These are phyloP conservation scores for Notoglanidium macrostoma DNA, from an alignment of 2,797 vertebrate genomes.

Conservation along the genomic window DNA sequence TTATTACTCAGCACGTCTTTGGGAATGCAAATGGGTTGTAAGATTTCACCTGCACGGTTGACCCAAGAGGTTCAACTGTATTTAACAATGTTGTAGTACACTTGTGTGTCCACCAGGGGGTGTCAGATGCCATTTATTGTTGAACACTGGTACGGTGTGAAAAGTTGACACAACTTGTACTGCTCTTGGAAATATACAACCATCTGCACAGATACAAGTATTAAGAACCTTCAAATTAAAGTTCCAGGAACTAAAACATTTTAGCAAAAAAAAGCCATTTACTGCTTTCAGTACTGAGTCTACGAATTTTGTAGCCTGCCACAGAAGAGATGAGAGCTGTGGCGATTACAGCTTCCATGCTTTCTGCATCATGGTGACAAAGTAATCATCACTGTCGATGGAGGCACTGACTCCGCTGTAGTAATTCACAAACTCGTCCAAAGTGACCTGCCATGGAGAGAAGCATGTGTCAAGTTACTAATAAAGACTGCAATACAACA, in stretches of 20 bases:
- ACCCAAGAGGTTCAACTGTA: background rate
- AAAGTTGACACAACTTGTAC: background rate
- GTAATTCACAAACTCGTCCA: slow-evolving; percentile 77
- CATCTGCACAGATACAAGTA: background rate
- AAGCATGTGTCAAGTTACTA: background rate
- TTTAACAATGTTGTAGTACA: background rate
- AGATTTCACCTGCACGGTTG: too few species aligned
- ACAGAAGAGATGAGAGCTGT: background rate
- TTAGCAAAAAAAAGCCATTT: background rate
- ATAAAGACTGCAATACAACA: background rate
- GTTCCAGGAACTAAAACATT: background rate
- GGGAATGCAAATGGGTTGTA: background rate
- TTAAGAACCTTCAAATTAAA: background rate
- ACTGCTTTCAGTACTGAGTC: background rate
- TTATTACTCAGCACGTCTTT: background rate
- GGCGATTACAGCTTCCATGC: slow-evolving; percentile 63
- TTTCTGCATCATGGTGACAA: slow-evolving; percentile 66
- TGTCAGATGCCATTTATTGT: background rate
- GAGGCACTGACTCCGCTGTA: slow-evolving; percentile 76
- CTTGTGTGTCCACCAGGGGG: slow-evolving; percentile 8
- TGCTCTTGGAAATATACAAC: background rate
- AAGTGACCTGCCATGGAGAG: slow-evolving; percentile 68
- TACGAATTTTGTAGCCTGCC: background rate
- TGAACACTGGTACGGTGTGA: background rate
- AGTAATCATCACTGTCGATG: slow-evolving; percentile 72